Percentiles rank a stretch among this genome's conserved stretches.
These are phyloP conservation scores for Tragelaphus eurycerus DNA, from an alignment of 2,797 vertebrate species.

Conservation along the genomic window DNA sequence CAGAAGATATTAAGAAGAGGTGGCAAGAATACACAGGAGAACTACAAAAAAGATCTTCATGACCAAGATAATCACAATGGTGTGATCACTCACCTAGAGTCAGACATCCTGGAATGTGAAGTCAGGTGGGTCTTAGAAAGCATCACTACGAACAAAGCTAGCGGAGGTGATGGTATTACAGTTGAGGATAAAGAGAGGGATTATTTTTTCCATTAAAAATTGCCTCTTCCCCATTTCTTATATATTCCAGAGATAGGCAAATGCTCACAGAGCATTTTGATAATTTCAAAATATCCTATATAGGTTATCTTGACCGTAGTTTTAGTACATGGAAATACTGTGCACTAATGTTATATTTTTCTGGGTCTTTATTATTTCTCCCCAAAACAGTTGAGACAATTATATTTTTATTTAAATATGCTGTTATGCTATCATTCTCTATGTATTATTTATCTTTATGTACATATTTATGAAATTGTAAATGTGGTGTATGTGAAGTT, in stretches of 20 bases:
- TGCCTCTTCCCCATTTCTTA: neutral
- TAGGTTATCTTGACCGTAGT: neutral
- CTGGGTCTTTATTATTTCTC: neutral
- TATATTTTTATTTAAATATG: neutral
- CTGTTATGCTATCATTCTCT: neutral
- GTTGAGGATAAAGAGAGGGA: neutral
- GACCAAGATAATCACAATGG: no score
- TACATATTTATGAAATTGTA: neutral
- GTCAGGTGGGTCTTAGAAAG: no score
- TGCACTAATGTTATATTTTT: neutral
- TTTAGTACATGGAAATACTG: neutral
- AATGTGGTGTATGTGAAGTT: neutral
- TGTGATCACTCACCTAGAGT: no score
- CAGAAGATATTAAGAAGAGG: no score
- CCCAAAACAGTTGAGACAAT: neutral
- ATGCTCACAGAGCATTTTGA: neutral
- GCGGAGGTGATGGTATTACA: no score
- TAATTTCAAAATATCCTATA: neutral
- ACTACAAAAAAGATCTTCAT: no score
- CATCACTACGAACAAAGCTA: no score
- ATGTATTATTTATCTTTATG: neutral
- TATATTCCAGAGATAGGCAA: neutral
- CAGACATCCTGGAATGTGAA: no score
- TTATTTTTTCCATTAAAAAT: neutral
- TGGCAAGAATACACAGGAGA: no score